A percentile compares a stretch with the other conserved stretches of the same genome.
phyloP scores from a whole-genome alignment of 2,797 vertebrate species.

The Sphenopsis melanotis region DNA sequence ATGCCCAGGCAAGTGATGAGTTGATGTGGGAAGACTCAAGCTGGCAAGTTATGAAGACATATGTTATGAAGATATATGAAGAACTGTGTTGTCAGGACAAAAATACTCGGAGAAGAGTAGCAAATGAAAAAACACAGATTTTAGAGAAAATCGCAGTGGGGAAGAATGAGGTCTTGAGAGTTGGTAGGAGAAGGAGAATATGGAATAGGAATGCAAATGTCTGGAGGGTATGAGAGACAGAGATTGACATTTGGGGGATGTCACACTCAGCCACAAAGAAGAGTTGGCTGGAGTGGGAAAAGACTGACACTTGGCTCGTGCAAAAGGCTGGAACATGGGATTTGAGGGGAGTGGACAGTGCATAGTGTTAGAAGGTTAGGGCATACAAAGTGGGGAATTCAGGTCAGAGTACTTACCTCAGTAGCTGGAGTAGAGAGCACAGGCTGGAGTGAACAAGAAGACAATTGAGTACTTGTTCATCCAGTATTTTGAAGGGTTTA shows the following conservation, averaged over 20 bases:
- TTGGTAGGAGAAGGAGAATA: neutral
- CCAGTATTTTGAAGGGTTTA: neutral
- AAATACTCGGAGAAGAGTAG: neutral
- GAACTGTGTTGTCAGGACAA: neutral
- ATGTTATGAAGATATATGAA: neutral
- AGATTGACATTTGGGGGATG: neutral
- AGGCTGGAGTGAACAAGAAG: neutral
- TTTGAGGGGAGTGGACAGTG: neutral
- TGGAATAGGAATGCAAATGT: neutral
- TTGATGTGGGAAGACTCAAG: neutral
- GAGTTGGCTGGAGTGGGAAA: neutral
- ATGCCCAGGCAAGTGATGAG: neutral
- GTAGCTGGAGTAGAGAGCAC: neutral
- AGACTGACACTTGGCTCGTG: neutral
- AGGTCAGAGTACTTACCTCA: neutral
- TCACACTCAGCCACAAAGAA: neutral
- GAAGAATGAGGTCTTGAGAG: neutral
- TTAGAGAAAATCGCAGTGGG: neutral
- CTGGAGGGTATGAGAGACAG: neutral
- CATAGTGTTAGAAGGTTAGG: neutral
- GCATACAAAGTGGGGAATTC: neutral
- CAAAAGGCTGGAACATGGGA: neutral
- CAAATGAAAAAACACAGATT: neutral
- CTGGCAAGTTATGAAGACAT: neutral
- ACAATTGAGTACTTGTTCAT: neutral